Conservation (phyloP, 2,797 vertebrate species). For the Gadopsis bispinosus region DNA sequence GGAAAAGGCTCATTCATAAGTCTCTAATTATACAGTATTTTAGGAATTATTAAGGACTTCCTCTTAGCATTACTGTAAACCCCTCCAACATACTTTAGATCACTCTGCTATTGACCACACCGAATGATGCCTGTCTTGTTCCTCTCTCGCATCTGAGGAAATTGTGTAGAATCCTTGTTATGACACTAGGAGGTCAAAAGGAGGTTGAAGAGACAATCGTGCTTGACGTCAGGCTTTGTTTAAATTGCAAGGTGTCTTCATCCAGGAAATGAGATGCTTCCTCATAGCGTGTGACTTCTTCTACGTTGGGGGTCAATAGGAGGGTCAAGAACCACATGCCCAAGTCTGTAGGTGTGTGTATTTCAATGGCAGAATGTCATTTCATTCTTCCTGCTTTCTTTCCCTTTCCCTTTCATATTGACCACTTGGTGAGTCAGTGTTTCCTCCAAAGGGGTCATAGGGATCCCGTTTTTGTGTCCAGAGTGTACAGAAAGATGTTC, state of each 20-base stretch:
- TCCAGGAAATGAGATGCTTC: slow-evolving; percentile 62
- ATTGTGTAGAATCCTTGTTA: background rate
- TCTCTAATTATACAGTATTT: background rate
- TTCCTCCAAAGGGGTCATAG: slow-evolving; percentile 23
- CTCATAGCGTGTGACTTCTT: slow-evolving; percentile 50
- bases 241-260: slow-evolving; percentile 46
- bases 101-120: background rate
- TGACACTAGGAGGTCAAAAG: background rate
- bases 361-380: background rate
- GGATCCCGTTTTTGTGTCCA: slow-evolving; percentile 30
- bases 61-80: background rate
- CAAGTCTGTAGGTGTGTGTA: background rate
- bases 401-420: slow-evolving; percentile 10
- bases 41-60: background rate
- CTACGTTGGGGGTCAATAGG: background rate
- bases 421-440: slow-evolving; percentile 45
- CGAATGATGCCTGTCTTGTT: background rate
- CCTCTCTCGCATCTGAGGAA: background rate
- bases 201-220: background rate
- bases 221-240: slow-evolving; percentile 13
- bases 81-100: background rate
- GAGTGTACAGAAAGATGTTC: slow-evolving; percentile 26
- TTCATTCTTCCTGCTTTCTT: slow-evolving; percentile 21
- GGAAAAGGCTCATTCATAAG: background rate
- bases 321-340: slow-evolving; percentile 26